These are phyloP conservation scores for Stegodyphus mimosarum DNA, from an alignment of 1,140 invertebrate species.

Conservation along the genomic window DNA sequence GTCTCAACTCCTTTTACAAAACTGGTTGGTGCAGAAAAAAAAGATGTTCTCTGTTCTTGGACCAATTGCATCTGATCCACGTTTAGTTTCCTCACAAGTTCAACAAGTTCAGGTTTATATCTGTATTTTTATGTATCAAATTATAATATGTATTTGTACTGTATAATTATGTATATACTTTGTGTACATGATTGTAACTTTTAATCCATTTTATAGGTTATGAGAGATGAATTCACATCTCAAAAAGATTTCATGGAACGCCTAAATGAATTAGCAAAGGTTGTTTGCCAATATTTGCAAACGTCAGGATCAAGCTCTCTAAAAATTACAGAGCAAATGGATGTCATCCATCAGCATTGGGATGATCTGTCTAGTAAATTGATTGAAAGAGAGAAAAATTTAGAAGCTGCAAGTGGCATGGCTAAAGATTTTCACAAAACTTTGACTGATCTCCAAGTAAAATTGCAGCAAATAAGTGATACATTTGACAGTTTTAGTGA, in stretches of 20 bases:
- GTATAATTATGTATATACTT: neutral
- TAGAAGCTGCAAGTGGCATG: slow-evolving; percentile 88
- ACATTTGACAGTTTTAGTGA: slow-evolving; percentile 84
- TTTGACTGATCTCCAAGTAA: slow-evolving; percentile 80
- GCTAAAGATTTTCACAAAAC: slow-evolving; percentile 90
- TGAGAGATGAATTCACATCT: slow-evolving; percentile 90
- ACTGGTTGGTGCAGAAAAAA: slow-evolving; percentile 92
- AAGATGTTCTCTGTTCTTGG: slow-evolving; percentile 94
- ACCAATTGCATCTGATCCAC: slow-evolving; percentile 91
- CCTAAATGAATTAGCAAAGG: slow-evolving; percentile 82
- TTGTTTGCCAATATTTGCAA: slow-evolving; percentile 78
- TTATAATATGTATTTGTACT: neutral
- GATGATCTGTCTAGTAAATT: slow-evolving; percentile 81
- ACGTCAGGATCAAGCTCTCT: slow-evolving; percentile 78
- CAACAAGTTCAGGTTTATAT: slow-evolving; percentile 77
- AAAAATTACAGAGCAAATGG: slow-evolving; percentile 74
- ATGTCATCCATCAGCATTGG: slow-evolving; percentile 75
- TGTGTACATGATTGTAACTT: neutral
- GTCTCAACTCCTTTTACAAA: slow-evolving; percentile 83
- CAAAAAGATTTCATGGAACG: slow-evolving; percentile 90
- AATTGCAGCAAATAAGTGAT: slow-evolving; percentile 85
- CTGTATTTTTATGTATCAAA: neutral
- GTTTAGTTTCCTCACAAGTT: slow-evolving; percentile 94
- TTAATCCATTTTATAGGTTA: slow-evolving; percentile 72
- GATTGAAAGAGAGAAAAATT: slow-evolving; percentile 83